Evolutionary conservation across 2,113 vertebrate species (phyloP).

Genomic region (Cavia aperea): DNA sequence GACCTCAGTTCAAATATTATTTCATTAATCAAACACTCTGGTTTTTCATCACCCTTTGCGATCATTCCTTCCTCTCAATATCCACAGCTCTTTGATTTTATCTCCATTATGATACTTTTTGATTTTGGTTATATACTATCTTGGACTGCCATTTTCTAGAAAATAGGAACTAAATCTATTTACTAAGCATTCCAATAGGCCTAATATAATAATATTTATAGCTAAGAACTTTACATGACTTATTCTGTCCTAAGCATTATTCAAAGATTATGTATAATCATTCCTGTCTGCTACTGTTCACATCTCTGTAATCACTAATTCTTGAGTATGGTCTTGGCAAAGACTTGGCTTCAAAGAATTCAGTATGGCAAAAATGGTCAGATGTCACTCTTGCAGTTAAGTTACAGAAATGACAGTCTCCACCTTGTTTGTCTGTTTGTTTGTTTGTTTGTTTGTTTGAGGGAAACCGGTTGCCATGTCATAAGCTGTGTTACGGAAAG

Average conservation of each 20-base stretch:
- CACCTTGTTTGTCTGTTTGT: neutral
- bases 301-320: neutral
- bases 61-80: neutral
- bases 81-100: neutral
- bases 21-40: neutral
- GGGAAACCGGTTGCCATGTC: neutral
- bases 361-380: neutral
- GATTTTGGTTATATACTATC: neutral
- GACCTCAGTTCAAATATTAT: neutral
- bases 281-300: neutral
- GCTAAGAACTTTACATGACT: neutral
- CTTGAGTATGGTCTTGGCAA: neutral
- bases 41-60: neutral
- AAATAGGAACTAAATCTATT: conserved; percentile 20
- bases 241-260: neutral
- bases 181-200: conserved; percentile 9
- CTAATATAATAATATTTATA: conserved; percentile 2
- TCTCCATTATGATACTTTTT: neutral
- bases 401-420: neutral
- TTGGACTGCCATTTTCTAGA: neutral
- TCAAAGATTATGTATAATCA: neutral
- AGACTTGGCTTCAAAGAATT: conserved; percentile 5
- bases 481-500: neutral
- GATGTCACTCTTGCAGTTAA: neutral
- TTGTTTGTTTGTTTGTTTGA: conserved; percentile 15